Evolutionary conservation across 2,888 invertebrate genomes (phyloP), one percentile per base, ranked within the genome.

Genomic region (Drosophila limbata): DNA sequence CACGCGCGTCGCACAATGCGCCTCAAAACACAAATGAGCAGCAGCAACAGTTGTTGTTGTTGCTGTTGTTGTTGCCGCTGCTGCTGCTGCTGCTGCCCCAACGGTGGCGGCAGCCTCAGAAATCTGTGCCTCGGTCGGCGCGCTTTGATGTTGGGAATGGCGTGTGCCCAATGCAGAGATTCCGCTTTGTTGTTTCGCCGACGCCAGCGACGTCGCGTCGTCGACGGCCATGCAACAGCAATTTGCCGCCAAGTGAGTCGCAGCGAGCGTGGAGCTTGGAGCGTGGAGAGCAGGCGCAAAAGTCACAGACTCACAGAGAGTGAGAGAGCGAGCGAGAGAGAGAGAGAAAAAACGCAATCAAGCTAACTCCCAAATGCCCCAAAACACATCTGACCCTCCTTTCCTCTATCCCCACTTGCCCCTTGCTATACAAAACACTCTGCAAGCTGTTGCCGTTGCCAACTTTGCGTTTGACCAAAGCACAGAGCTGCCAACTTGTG

Each of bases 131-230:
- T 75, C 86, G 45, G 85, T 88, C 92, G 92, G 92, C 78, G 9
- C 45, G 63, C 83, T 92, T 92, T 92, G 90, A 92, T 91, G 90
- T 91, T 90, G 84, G 81, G 89, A 89, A 92, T 92, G 92, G 92
- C 92, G 92, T 92, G 92, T 92, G 92, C 92, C 92, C 91, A 91
- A 92, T 91, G 91, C 91, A 84, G 91, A 91, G 91, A 92, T 92
- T 91, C 82, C 84, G 82, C 90, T 91, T 92, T 92, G 91, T 91
- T 91, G 89, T 84, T 91, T 86, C 62, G 75, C 79, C 82, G 91
- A 74, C 84, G 84, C 75, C 73, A 70, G 79, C 74, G 70, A 64
- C 71, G 70, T 63, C 68, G 77, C 71, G 63, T 62, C 66, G 61
- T 33, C 77, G 50, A 53, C 64, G 81, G 57, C 56, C 88, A 88